Conservation (phyloP, 2,113 vertebrate species). For the Otus sunia region DNA sequence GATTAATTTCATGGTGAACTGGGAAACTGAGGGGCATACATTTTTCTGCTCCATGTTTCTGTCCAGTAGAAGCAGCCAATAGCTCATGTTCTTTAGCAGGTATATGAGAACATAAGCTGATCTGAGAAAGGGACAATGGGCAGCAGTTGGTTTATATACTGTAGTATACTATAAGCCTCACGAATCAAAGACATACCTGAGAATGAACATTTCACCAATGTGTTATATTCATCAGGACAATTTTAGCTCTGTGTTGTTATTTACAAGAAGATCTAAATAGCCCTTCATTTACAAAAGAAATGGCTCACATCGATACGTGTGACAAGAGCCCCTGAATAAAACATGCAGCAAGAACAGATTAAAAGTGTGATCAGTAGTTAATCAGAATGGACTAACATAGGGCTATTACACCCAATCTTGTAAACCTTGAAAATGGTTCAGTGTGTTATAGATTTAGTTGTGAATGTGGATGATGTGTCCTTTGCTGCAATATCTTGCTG, state of each 20-base stretch:
- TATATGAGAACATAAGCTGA: background rate
- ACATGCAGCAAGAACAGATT: background rate
- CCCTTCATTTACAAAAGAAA: conserved; percentile 33
- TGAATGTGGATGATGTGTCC: background rate
- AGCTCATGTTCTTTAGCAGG: background rate
- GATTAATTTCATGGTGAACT: background rate
- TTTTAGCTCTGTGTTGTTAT: background rate
- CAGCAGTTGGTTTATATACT: background rate
- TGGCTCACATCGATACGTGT: background rate
- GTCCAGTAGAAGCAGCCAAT: background rate
- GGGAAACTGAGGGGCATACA: background rate
- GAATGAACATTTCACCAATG: background rate
- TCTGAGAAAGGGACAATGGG: background rate
- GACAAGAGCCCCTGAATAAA: conserved; percentile 22
- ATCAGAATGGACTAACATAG: conserved; percentile 6
- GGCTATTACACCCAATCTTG: background rate
- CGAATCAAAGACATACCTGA: background rate
- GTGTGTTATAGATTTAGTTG: conserved; percentile 25
- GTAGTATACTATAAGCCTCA: background rate
- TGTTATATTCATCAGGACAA: background rate
- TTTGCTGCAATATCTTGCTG: background rate
- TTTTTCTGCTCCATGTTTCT: background rate
- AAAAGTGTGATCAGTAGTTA: conserved; percentile 20
- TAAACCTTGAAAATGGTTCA: conserved; percentile 30
- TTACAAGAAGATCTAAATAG: conserved; percentile 26